These are phyloP conservation scores for Porites rus DNA, from an alignment of 92 coral and sea anemone genomes.

Conservation along the genomic window DNA sequence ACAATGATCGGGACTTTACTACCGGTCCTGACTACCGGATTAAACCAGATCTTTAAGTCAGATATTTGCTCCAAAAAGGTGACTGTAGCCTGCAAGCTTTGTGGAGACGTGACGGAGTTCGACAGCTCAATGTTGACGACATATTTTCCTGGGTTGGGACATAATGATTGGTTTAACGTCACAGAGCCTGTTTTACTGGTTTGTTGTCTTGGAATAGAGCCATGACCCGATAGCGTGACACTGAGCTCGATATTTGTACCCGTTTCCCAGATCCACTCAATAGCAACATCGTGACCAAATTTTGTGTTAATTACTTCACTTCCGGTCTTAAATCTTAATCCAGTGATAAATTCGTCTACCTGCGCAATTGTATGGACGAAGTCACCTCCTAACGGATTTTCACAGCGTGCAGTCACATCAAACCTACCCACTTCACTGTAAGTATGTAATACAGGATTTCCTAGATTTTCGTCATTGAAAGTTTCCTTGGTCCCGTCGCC, in stretches of 20 bases:
- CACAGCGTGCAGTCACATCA: constrained; percentile 49
- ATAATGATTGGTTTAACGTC: constrained; percentile 29
- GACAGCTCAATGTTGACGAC: constrained; percentile 64
- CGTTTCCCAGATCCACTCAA: constrained; percentile 76
- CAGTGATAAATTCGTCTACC: constrained; percentile 71
- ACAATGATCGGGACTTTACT: constrained; percentile 66
- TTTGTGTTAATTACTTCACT: constrained; percentile 3
- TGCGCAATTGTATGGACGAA: constrained; percentile 35
- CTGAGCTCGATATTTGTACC: constrained; percentile 68
- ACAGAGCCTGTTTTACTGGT: constrained; percentile 14
- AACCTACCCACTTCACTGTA: constrained; percentile 60
- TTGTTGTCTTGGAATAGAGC: not conserved
- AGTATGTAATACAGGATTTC: constrained; percentile 48
- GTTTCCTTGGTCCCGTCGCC: constrained; percentile 46
- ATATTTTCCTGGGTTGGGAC: constrained; percentile 74
- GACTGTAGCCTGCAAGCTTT: constrained; percentile 35
- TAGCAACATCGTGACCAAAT: constrained; percentile 42
- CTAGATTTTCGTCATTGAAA: constrained; percentile 49
- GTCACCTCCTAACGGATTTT: constrained; percentile 37
- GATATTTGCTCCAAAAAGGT: constrained; percentile 56
- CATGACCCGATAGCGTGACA: constrained; percentile 31
- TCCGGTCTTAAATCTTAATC: constrained; percentile 53
- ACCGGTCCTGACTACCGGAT: constrained; percentile 64
- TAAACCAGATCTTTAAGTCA: constrained; percentile 51
- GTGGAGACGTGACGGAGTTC: constrained; percentile 69